These are phyloP conservation scores for Encarsia formosa DNA, from an alignment of 2,888 invertebrate species.

Conservation along the genomic window DNA sequence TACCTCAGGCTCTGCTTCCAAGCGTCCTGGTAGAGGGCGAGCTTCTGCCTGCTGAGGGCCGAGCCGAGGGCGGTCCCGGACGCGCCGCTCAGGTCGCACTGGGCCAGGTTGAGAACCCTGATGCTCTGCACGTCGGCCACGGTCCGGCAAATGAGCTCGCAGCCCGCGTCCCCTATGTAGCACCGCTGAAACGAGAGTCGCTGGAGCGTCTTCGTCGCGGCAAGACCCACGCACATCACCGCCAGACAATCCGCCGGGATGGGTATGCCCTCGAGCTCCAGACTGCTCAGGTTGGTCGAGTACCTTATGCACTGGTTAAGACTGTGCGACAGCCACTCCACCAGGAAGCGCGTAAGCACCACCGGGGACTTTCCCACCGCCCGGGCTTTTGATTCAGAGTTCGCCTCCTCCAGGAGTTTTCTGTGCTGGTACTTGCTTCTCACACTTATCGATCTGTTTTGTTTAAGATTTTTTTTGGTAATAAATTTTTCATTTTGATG, in stretches of 20 bases:
- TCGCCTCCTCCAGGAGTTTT: conserved; percentile 54
- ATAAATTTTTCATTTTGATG: too few relatives aligned
- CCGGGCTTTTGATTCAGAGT: conserved; percentile 61
- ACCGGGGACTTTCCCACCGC: conserved; percentile 62
- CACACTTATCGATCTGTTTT: conserved; percentile 62
- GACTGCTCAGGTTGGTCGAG: conserved; percentile 59
- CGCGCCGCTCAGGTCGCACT: conserved; percentile 62
- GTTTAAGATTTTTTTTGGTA: too few relatives aligned
- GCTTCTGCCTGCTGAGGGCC: conserved; percentile 60
- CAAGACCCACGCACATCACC: conserved; percentile 59
- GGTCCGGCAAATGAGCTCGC: conserved; percentile 65
- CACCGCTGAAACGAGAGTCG: conserved; percentile 67
- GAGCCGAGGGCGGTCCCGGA: conserved; percentile 64
- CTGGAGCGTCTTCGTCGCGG: conserved; percentile 62
- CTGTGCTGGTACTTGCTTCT: conserved; percentile 61
- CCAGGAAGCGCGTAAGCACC: conserved; percentile 67
- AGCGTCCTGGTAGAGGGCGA: conserved; percentile 71
- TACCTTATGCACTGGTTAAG: conserved; percentile 61
- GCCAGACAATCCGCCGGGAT: conserved; percentile 64
- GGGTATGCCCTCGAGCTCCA: conserved; percentile 71
- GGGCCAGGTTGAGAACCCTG: conserved; percentile 64
- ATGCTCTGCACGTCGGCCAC: conserved; percentile 66
- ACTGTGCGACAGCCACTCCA: conserved; percentile 64
- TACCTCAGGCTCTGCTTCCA: conserved; percentile 81
- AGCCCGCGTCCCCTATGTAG: conserved; percentile 68